These are phyloP conservation scores for Haemorhous mexicanus DNA, from an alignment of 2,113 vertebrate genomes.

Conservation along the genomic window DNA sequence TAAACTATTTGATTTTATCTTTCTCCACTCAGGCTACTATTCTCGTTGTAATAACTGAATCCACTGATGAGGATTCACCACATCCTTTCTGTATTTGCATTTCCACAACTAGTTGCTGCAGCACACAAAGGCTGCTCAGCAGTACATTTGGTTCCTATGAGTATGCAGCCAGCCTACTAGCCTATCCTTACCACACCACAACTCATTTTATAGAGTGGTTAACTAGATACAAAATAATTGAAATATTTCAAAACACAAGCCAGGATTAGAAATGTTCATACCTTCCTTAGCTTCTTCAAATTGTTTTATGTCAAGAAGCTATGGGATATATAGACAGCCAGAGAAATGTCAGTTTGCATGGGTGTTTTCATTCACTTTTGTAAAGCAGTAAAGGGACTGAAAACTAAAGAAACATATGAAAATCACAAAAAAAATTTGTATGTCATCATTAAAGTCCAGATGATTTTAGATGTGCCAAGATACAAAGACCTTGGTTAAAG, in stretches of 20 bases:
- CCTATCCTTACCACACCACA: neutral
- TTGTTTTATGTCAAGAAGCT: neutral
- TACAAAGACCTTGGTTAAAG: neutral
- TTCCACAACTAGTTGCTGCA: neutral
- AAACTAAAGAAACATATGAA: neutral
- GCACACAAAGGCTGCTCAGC: neutral
- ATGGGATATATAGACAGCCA: neutral
- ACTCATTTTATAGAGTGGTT: neutral
- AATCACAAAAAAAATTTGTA: neutral
- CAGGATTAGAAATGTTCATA: neutral
- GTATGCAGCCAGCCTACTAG: neutral
- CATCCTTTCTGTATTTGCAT: neutral
- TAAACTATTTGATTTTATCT: neutral
- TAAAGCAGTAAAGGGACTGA: neutral
- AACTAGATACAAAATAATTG: neutral
- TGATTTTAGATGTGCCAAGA: neutral
- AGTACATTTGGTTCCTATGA: neutral
- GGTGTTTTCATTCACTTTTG: neutral
- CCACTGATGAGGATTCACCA: neutral
- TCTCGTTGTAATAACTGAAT: neutral
- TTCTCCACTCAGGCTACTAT: neutral
- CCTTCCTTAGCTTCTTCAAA: neutral
- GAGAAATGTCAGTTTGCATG: neutral
- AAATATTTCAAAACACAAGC: neutral
- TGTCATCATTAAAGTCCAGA: neutral